phyloP scores from a whole-genome alignment of 2,888 invertebrate species.

The Lathronympha strigana region DNA sequence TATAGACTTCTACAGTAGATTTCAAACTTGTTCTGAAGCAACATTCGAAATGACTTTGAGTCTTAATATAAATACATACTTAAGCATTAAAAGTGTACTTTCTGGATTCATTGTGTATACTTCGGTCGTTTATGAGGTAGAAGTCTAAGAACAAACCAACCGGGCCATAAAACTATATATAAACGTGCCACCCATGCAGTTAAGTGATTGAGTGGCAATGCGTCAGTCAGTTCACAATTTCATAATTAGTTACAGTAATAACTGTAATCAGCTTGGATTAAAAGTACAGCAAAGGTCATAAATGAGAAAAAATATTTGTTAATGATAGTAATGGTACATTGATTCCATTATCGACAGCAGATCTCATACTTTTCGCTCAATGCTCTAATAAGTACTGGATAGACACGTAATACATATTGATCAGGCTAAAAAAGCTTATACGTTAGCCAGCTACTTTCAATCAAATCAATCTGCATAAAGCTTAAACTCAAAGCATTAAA shows the following conservation, averaged over 20 bases:
- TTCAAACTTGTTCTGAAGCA: neutral
- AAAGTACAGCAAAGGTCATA: neutral
- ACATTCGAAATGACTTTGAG: slow-evolving; percentile 24
- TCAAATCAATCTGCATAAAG: no score
- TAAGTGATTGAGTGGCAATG: slow-evolving; percentile 49
- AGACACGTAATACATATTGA: no score
- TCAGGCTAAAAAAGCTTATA: no score
- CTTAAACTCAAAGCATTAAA: no score
- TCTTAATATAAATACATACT: slow-evolving; percentile 25
- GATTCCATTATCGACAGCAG: no score
- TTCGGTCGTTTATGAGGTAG: slow-evolving; percentile 57
- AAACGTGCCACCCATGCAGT: slow-evolving; percentile 51
- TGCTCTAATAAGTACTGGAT: no score
- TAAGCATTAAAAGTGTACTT: slow-evolving; percentile 27
- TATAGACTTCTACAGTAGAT: no score
- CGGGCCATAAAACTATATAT: slow-evolving; percentile 63
- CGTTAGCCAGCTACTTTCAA: no score
- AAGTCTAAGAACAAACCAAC: slow-evolving; percentile 52
- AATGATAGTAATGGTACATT: no score
- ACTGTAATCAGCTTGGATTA: neutral
- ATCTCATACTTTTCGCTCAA: no score
- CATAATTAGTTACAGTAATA: slow-evolving; percentile 18
- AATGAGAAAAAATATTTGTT: no score
- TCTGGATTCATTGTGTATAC: slow-evolving; percentile 43
- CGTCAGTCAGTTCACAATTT: slow-evolving; percentile 16